Percentiles rank a stretch among this genome's conserved stretches.
phyloP scores from a whole-genome alignment of 2,797 vertebrate species.

The Simalia tracyae region DNA sequence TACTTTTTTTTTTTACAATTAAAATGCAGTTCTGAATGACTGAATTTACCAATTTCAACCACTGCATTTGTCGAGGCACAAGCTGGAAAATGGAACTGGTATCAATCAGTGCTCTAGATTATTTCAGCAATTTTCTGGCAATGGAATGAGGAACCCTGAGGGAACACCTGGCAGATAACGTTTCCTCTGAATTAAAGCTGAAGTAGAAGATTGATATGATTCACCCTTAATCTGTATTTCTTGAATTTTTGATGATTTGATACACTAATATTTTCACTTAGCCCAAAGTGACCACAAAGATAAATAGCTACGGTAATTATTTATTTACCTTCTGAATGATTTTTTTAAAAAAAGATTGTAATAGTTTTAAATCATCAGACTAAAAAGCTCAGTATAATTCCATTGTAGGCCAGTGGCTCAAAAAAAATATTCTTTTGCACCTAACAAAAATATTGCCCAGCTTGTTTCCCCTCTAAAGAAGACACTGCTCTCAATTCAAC shows the following conservation, averaged over 20 bases:
- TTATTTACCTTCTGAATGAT: background rate
- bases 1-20: conserved; percentile 71
- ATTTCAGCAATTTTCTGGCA: conserved; percentile 46
- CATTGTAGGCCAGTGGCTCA: rapidly evolving
- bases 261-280: background rate
- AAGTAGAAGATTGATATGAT: background rate
- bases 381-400: background rate
- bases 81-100: conserved; percentile 83
- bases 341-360: background rate
- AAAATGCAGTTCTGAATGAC: conserved; percentile 79
- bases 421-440: background rate
- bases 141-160: conserved; percentile 12
- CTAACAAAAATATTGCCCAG: background rate
- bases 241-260: background rate
- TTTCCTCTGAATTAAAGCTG: conserved; percentile 35
- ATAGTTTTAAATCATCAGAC: background rate
- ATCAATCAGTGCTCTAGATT: conserved; percentile 70
- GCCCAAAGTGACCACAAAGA: background rate
- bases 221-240: background rate
- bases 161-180: conserved; percentile 7
- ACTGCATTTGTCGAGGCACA: conserved; percentile 76
- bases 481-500: conserved; percentile 7
- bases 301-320: background rate
- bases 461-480: background rate
- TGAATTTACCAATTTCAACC: conserved; percentile 79